Evolutionary conservation across 2,888 invertebrate species (phyloP), one percentile per base, ranked within the genome.

Genomic region (Tryphoninae sp.): DNA sequence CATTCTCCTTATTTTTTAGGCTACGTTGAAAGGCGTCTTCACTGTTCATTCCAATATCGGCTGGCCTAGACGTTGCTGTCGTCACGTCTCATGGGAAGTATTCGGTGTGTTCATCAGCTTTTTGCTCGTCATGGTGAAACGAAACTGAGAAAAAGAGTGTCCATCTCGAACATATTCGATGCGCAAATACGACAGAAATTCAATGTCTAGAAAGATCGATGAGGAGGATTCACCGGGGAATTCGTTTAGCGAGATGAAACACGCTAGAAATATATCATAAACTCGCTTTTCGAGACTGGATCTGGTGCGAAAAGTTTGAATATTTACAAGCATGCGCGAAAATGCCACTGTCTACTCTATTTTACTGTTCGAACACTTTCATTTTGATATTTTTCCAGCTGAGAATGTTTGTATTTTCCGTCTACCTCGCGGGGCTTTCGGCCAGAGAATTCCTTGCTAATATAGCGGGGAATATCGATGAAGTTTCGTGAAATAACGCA

Each of bases 381-480:
- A n/a, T 59, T 61, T 19, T 8, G 26, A 45, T 72, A 76, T 75
- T 79, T 76, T 75, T 73, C 73, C 73, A 76, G 58, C 22, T 69
- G 16, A 42, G 51, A 67, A 26, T 69, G 26, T 59, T 19, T 22
- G 19, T 79, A 58, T 53, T 61, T 75, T 51, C 53, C 6, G 45
- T 11, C 69, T 22, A 53, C 59, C 65, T 22, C 49, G 26, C 19
- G 33, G 33, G 6, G 26, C 59, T 72, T 55, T 53, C 65, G 59
- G 2, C 49, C 23, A 51, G 55, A 61, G 42, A 55, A 42, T 16
- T n/a, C 71, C 64, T 22, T 2, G 83, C 83, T 84, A 84, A 87
- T 88, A 88, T 86, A 86, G 86, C 85, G 85, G 84, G 73, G 88
- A 88, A 89, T 89, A 89, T 89, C 88, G 89, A 89, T 88, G 88